Evolutionary conservation across 1,140 invertebrate genomes (phyloP).

Genomic region (Trichoplusia ni): DNA sequence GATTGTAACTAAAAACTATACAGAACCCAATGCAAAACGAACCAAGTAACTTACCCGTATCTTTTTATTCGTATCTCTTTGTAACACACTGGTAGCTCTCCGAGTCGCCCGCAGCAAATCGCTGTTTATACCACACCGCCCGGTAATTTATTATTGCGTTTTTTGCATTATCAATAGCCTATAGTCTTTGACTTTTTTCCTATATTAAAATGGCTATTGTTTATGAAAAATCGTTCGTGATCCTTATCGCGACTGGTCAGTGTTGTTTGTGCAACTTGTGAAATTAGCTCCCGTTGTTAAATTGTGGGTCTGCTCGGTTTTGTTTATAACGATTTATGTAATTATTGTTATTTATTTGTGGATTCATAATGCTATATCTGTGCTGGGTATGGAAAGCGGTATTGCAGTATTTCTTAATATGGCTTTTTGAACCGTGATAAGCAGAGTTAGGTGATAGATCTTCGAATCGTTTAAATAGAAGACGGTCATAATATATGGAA

Average conservation of each 20-base stretch:
- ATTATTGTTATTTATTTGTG: too few species aligned
- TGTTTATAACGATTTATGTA: constrained; percentile 22
- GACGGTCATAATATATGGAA: too few species aligned
- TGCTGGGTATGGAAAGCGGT: too few species aligned
- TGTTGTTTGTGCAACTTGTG: constrained; percentile 31
- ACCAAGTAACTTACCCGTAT: not conserved
- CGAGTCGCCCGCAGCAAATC: constrained; percentile 76
- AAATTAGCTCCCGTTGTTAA: constrained; percentile 25
- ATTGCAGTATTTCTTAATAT: too few species aligned
- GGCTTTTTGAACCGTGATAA: too few species aligned
- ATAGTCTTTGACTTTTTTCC: constrained; percentile 62
- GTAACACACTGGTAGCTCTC: constrained; percentile 72
- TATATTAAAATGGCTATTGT: constrained; percentile 80
- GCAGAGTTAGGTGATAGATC: too few species aligned
- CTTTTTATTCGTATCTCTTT: constrained; percentile 44
- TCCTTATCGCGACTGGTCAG: constrained; percentile 55
- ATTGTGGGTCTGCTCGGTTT: constrained; percentile 10
- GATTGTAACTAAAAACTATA: too few species aligned
- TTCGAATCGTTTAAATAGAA: too few species aligned
- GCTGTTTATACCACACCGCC: constrained; percentile 75
- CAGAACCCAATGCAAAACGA: not conserved
- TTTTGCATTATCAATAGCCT: constrained; percentile 81
- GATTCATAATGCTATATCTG: too few species aligned
- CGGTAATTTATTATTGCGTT: constrained; percentile 80
- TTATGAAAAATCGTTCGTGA: constrained; percentile 76